These are phyloP conservation scores for Cosmopolites sordidus DNA, from an alignment of 2,888 invertebrate genomes.

Conservation along the genomic window DNA sequence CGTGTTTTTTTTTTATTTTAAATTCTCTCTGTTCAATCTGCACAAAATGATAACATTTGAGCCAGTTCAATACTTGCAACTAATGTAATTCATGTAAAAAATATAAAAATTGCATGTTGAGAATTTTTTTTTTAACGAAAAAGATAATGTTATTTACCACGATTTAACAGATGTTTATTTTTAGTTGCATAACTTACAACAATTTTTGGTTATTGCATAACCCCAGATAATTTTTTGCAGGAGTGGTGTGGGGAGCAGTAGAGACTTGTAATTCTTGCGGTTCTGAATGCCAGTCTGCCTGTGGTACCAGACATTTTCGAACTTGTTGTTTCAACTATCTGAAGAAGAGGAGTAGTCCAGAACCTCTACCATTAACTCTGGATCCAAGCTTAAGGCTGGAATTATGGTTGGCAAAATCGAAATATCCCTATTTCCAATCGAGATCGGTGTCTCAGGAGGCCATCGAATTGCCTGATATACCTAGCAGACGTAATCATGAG, in stretches of 20 bases:
- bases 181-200: no score
- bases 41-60: no score
- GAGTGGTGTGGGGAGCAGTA: slow-evolving; percentile 52
- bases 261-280: slow-evolving; percentile 68
- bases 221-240: no score
- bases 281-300: slow-evolving; percentile 61
- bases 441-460: slow-evolving; percentile 12
- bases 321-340: slow-evolving; percentile 72
- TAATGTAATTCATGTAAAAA: no score
- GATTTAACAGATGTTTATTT: no score
- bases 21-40: no score
- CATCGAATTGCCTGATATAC: slow-evolving; percentile 7
- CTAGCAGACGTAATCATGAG: slow-evolving; percentile 8
- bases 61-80: no score
- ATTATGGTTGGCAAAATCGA: slow-evolving; percentile 44
- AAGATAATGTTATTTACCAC: no score
- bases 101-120: no score
- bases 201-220: no score
- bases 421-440: slow-evolving; percentile 37
- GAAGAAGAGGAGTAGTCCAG: slow-evolving; percentile 52
- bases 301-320: slow-evolving; percentile 65
- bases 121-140: no score
- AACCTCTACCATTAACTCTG: slow-evolving; percentile 33
- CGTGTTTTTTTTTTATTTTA: no score
- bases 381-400: slow-evolving; percentile 44